Conservation (phyloP, 1,140 invertebrate species). For the Euwallacea fornicatus region DNA sequence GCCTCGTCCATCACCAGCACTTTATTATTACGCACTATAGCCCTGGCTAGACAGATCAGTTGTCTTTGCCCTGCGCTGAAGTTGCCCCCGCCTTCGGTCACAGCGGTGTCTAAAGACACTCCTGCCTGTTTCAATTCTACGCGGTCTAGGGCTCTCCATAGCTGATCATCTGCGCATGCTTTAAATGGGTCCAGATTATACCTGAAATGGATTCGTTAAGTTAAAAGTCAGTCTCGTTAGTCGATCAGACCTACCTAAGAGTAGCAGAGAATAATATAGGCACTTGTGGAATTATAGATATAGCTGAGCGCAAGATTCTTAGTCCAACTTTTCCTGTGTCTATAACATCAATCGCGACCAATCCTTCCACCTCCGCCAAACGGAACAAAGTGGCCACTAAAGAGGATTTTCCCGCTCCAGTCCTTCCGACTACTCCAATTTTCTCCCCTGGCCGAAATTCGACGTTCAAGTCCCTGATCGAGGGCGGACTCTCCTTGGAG, state of each 20-base stretch:
- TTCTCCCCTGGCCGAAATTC: constrained; percentile 68
- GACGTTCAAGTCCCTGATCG: constrained; percentile 71
- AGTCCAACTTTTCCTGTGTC: constrained; percentile 67
- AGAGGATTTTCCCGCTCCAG: constrained; percentile 81
- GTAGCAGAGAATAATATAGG: constrained; percentile 79
- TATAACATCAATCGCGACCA: constrained; percentile 71
- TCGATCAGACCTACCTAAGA: constrained; percentile 60
- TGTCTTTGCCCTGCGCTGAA: constrained; percentile 86
- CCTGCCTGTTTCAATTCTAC: constrained; percentile 58
- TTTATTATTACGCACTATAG: constrained; percentile 64
- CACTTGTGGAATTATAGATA: constrained; percentile 86
- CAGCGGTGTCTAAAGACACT: constrained; percentile 64
- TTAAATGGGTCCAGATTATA: constrained; percentile 86
- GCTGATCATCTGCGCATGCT: constrained; percentile 62
- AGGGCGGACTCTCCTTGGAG: constrained; percentile 55
- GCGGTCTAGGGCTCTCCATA: constrained; percentile 70
- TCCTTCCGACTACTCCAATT: constrained; percentile 66
- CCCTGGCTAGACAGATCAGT: constrained; percentile 79
- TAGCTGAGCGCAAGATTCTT: constrained; percentile 68
- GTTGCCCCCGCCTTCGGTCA: constrained; percentile 75
- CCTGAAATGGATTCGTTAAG: constrained; percentile 3
- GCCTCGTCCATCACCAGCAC: constrained; percentile 66
- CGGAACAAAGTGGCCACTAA: constrained; percentile 74
- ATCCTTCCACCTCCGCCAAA: constrained; percentile 64
- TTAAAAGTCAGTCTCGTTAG: neutral